Percentiles rank a stretch among this genome's conserved stretches.
These are phyloP conservation scores for Papilio machaon DNA, from an alignment of 1,140 invertebrate genomes.

Conservation along the genomic window DNA sequence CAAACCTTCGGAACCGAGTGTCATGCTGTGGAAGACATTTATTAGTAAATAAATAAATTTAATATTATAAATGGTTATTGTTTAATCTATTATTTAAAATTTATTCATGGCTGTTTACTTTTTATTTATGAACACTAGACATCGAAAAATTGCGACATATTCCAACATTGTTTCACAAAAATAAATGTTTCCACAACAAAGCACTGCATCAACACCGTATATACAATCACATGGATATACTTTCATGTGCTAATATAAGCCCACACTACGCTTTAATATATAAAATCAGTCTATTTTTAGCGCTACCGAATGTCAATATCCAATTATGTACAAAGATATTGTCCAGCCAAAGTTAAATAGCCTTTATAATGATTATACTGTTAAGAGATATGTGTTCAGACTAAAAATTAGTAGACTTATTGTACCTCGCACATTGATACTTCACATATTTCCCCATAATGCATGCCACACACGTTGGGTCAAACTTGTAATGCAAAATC, in stretches of 20 bases:
- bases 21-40: conserved; percentile 4
- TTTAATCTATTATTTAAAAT: background rate
- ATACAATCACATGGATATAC: background rate
- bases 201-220: background rate
- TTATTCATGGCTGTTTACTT: background rate
- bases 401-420: conserved; percentile 17
- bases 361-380: conserved; percentile 33
- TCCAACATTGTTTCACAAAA: background rate
- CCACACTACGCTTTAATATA: conserved; percentile 27
- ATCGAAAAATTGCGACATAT: background rate
- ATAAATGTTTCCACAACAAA: conserved; percentile 7
- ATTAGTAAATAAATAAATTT: background rate
- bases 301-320: conserved; percentile 36
- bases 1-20: background rate
- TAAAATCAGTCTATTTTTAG: conserved; percentile 39
- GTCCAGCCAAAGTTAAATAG: conserved; percentile 14
- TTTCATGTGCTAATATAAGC: conserved; percentile 27
- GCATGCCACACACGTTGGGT: background rate
- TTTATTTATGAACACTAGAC: background rate
- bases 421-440: conserved; percentile 5
- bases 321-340: conserved; percentile 30
- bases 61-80: background rate
- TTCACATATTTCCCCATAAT: conserved; percentile 7
- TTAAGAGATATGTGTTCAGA: conserved; percentile 35
- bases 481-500: background rate